Base-by-base conservation (phyloP, 1,140 invertebrate species). In the Drosophila subpulchrella region DNA sequence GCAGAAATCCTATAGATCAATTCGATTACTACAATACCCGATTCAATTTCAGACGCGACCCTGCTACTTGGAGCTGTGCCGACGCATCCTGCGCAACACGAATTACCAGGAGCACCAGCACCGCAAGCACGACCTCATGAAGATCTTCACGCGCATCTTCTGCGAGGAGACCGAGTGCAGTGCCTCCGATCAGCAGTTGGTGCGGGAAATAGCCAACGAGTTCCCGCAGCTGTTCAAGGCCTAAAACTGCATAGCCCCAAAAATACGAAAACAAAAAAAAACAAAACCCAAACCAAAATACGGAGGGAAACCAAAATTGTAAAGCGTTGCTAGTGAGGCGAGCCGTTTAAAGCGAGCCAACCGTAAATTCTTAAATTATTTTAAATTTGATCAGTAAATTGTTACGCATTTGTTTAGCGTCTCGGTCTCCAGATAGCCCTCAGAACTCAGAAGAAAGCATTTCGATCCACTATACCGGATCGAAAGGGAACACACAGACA, bases 201-300 rank as follows among this genome's bases (percentile, higher is more conserved):
- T 97, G 15, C 93, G 95, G 46, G 96, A 96, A 71, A 97, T 97
- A 60, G 95, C 95, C 70, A 96, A 96, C 85, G 96, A 97, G 92
- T 97, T 97, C 93, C 96, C 96, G n/a, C 95, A 96, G 79, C 95
- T 96, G 81, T 97, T 97, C 86, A 96, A 96, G 91, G 94, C 94
- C 72, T 94, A 94, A 13, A 20, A 20, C 20, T 20, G 1, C 20
- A 20, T 20, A 20, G 20, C 20, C 20, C 20, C 20, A 20, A 20
- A 20, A 20, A 20, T 20, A 20, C 20, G 20, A 20, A 20, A 20
- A 20, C 0, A 20, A 20, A 20, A 20, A 20, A 20, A 20, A 20
- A 20, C 20, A 50, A 38, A 30, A 68, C 20, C 15, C 10, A 24
- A 47, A 36, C 50, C 24, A 54, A 48, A 42, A 47, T 60, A 30